Conservation (phyloP, 2,888 invertebrate species). For the Idaea straminata region DNA sequence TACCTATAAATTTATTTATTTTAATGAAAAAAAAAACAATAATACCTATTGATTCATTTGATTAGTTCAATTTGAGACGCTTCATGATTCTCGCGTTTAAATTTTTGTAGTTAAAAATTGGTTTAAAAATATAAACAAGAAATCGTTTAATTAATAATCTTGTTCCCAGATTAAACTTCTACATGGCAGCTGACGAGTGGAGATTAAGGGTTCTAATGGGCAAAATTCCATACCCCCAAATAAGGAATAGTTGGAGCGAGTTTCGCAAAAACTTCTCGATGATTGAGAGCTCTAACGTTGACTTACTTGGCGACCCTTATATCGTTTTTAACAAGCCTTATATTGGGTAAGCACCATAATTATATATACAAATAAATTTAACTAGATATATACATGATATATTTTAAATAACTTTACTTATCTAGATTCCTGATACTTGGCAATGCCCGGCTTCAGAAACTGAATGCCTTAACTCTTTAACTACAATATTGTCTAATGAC, state of each 20-base stretch:
- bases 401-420: neutral
- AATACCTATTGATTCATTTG: too few species aligned
- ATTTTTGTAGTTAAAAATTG: neutral
- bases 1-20: too few species aligned
- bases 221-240: slow-evolving; percentile 52
- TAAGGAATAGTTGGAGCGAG: slow-evolving; percentile 72
- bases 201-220: slow-evolving; percentile 69
- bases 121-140: neutral
- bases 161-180: slow-evolving; percentile 73
- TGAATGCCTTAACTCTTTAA: too few species aligned
- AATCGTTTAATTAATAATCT: neutral
- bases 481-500: too few species aligned
- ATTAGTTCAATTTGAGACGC: too few species aligned
- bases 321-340: slow-evolving; percentile 78
- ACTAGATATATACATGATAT: neutral
- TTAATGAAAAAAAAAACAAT: too few species aligned
- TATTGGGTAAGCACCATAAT: slow-evolving; percentile 61
- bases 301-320: slow-evolving; percentile 74
- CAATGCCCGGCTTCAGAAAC: too few species aligned
- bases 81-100: too few species aligned
- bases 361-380: neutral
- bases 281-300: slow-evolving; percentile 66
- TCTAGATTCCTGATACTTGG: too few species aligned
- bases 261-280: slow-evolving; percentile 71
- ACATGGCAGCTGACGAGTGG: slow-evolving; percentile 79